phyloP scores from a whole-genome alignment of 2,113 vertebrate species.

The Bambusicola thoracicus region DNA sequence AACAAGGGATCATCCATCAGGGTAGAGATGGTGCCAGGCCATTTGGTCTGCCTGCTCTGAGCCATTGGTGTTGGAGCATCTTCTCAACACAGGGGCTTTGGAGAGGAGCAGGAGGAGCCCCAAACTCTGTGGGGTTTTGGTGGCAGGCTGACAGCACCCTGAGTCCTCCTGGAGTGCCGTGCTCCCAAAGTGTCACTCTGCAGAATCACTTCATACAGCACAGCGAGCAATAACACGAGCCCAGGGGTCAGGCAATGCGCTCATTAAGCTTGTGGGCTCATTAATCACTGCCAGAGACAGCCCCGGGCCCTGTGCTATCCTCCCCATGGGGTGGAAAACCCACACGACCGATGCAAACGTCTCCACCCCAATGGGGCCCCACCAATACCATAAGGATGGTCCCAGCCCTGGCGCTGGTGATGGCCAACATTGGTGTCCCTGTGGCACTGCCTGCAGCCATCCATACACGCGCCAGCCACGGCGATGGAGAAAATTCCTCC shows the following conservation, averaged over 20 bases:
- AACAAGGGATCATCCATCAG: background rate
- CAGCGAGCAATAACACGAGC: background rate
- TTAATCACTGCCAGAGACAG: background rate
- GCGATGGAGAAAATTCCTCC: background rate
- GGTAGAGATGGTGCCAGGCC: background rate
- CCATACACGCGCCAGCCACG: background rate
- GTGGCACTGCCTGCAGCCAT: no score
- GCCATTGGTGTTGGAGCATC: no score
- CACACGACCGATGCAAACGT: background rate
- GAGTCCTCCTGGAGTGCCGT: background rate
- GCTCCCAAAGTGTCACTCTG: background rate
- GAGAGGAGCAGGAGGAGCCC: slow-evolving; percentile 9
- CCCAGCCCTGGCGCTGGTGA: background rate
- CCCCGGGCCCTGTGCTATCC: fast-evolving
- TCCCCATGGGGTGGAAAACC: background rate
- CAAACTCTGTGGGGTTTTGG: background rate
- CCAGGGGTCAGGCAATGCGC: background rate
- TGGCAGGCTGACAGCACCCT: background rate
- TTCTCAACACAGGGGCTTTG: background rate
- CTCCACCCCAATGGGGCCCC: background rate
- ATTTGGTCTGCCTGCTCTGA: background rate
- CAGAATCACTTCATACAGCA: background rate
- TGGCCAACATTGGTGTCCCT: background rate
- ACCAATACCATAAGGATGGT: background rate
- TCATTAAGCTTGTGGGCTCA: background rate